Conservation (phyloP, 2,888 invertebrate species). For the Epistrophe grossulariae region DNA sequence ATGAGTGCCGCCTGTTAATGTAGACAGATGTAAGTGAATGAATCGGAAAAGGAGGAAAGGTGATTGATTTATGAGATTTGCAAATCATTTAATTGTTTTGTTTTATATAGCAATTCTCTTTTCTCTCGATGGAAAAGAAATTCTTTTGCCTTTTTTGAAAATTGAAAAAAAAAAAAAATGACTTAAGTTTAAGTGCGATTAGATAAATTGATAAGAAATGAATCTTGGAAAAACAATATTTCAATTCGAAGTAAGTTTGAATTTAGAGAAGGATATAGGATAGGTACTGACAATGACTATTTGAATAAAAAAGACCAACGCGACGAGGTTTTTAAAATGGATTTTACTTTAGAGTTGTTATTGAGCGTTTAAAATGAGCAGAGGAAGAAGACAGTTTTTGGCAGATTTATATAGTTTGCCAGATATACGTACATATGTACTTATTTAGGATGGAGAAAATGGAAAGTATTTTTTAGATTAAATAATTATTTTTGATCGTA, state of each 20-base stretch:
- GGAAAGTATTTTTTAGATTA: too few species aligned
- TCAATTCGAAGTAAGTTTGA: conserved; percentile 58
- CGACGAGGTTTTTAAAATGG: background rate
- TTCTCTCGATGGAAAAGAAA: background rate
- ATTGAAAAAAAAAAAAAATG: conserved; percentile 15
- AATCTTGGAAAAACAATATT: conserved; percentile 45
- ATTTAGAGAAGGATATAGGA: background rate
- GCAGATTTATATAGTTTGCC: too few species aligned
- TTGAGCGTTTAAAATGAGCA: background rate
- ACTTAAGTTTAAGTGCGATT: conserved; percentile 49
- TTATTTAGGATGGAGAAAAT: too few species aligned
- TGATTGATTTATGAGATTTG: conserved; percentile 75
- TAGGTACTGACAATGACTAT: background rate
- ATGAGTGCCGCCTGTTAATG: conserved; percentile 58
- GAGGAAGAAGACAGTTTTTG: background rate
- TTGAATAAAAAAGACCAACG: background rate
- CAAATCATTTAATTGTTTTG: conserved; percentile 74
- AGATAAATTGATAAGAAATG: conserved; percentile 62
- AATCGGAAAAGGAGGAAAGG: conserved; percentile 66
- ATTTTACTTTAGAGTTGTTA: background rate
- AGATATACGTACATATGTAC: too few species aligned
- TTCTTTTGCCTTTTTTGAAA: conserved; percentile 9
- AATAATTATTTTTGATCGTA: too few species aligned
- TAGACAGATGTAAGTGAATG: conserved; percentile 70
- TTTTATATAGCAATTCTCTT: conserved; percentile 16